Base-by-base conservation (phyloP, 2,113 vertebrate genomes). In the Trichomycterus rosablanca region DNA sequence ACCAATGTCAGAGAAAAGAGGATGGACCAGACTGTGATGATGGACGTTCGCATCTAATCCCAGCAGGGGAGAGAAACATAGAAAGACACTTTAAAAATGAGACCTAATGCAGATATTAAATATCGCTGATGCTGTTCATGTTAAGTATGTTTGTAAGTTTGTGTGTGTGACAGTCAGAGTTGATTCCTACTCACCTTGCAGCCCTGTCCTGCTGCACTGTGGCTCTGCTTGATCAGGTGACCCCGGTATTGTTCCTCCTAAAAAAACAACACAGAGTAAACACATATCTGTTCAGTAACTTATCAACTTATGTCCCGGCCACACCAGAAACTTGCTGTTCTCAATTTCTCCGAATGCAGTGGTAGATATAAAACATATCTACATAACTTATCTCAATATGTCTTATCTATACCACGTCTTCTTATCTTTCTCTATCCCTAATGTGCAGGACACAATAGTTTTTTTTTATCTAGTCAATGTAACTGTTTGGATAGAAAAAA, bases 171-270 rank as follows among this genome's bases (percentile, higher is more conserved):
- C 4, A 15, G n/a, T n/a, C n/a, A n/a, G n/a, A n/a, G n/a, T n/a
- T n/a, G n/a, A 45, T 4, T 2, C 16, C 16, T 32, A 6, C 46
- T 34, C 23, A 37, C 50, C 30, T 32, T 62, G 79, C n/a, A 80
- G 75, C 51, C 71, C 75, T 2, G 80, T 81, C 51, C 77, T 83
- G 35, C 79, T 78, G 70, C 88, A 78, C 74, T 82, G 80, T 43
- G 64, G 89, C 78, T n/a, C 81, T 73, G 12, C 88, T 78, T 87
- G 90, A 39, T 81, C 82, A 2, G 84, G 79, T 19, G 78, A 81
- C 78, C 91, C 90, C 1, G 93, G 90, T 64, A 89, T 90, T 22
- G 82, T 86, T 77, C 89, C 94, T 37, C 89, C 95, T 98, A 44
- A 24, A 19, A 8, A 64, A 49, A 50, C 30, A 7, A 60, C 28